Conservation (phyloP, 2,113 vertebrate species). For the Bolborhynchus lineola region DNA sequence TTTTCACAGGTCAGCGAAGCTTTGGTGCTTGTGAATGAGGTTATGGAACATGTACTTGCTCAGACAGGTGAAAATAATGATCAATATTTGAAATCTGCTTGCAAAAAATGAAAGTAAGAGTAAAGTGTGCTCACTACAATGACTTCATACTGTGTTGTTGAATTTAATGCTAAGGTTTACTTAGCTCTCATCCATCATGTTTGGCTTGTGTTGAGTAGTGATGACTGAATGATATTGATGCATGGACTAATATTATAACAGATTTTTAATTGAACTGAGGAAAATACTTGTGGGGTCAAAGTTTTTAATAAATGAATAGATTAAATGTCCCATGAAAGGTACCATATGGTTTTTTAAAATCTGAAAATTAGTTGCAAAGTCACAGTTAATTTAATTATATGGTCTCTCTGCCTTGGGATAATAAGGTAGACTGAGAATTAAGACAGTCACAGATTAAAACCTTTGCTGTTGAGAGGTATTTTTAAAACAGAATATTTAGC, state of each 20-base stretch:
- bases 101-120: not conserved
- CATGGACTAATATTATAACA: constrained; percentile 37
- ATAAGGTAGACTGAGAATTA: constrained; percentile 32
- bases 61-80: not conserved
- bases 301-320: constrained; percentile 58
- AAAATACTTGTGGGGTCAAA: constrained; percentile 56
- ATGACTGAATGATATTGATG: constrained; percentile 16
- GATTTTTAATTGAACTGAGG: constrained; percentile 39
- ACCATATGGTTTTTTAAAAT: constrained; percentile 29
- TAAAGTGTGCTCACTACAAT: not conserved
- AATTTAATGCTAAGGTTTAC: not conserved
- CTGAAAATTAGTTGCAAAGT: constrained; percentile 65
- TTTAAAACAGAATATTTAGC: not conserved
- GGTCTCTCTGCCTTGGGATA: constrained; percentile 43
- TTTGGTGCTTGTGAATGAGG: not conserved
- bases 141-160: not conserved
- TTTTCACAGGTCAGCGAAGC: not conserved
- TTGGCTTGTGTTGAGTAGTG: not conserved
- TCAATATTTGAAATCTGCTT: not conserved
- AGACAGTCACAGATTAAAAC: not conserved
- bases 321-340: constrained; percentile 62
- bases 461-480: not conserved
- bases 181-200: not conserved
- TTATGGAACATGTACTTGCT: fast-evolving
- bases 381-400: constrained; percentile 72